These are phyloP conservation scores for Scophthalmus maximus DNA, from an alignment of 2,113 vertebrate genomes.

Conservation along the genomic window DNA sequence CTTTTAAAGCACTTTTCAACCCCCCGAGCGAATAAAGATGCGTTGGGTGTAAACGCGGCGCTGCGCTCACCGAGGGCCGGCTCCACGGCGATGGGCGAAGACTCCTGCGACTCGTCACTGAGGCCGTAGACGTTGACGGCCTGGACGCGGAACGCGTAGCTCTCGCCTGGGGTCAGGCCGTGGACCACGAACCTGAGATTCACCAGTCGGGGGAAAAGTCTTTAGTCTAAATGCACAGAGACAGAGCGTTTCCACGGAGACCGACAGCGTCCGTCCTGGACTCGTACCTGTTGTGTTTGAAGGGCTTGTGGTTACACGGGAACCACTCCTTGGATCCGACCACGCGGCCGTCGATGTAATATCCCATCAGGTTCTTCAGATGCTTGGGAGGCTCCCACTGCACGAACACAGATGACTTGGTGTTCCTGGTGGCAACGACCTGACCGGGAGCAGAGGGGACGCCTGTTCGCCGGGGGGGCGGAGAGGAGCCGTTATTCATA, in stretches of 20 bases:
- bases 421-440: constrained; percentile 90
- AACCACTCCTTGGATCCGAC: constrained; percentile 90
- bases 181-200: constrained; percentile 92
- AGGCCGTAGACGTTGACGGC: constrained; percentile 90
- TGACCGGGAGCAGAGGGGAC: constrained; percentile 89
- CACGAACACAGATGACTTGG: constrained; percentile 93
- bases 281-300: constrained; percentile 88
- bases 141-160: constrained; percentile 93
- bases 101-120: constrained; percentile 96
- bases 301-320: constrained; percentile 94
- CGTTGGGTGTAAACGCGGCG: too few species aligned
- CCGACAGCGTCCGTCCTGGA: too few species aligned
- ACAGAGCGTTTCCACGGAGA: too few species aligned
- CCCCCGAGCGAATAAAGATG: too few species aligned
- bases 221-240: too few species aligned
- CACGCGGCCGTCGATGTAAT: constrained; percentile 91
- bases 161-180: constrained; percentile 89
- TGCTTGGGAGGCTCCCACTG: constrained; percentile 91
- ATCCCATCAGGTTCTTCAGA: constrained; percentile 89
- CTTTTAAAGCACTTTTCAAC: too few species aligned
- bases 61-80: constrained; percentile 89
- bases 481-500: background rate
- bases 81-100: constrained; percentile 88
- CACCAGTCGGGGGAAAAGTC: too few species aligned
- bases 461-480: constrained; percentile 71